These are phyloP conservation scores for Dusona sp. DNA, from an alignment of 2,888 invertebrate genomes.

Conservation along the genomic window DNA sequence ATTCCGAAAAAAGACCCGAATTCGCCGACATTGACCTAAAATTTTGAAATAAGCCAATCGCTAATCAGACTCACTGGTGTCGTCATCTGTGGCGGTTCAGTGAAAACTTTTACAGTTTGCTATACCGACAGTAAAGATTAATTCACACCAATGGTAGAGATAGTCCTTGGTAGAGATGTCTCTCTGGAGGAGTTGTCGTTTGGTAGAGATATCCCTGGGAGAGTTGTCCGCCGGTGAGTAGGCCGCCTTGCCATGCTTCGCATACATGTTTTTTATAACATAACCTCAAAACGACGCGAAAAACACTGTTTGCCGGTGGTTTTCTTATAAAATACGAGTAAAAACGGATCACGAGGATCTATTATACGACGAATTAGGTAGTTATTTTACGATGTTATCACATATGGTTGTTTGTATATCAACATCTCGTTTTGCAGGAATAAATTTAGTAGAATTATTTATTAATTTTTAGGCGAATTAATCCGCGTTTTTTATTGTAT, in stretches of 20 bases:
- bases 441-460: neutral
- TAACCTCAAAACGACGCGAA: conserved; percentile 38
- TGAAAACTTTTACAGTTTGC: too few species aligned
- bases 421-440: neutral
- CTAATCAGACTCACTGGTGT: too few species aligned
- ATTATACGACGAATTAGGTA: neutral
- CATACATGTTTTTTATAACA: conserved; percentile 36
- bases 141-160: too few species aligned
- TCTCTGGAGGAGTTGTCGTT: too few species aligned
- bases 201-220: too few species aligned
- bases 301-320: conserved; percentile 22
- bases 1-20: too few species aligned
- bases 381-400: neutral
- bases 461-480: neutral
- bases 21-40: too few species aligned
- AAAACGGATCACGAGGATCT: neutral
- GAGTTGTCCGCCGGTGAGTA: too few species aligned
- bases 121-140: too few species aligned
- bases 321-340: neutral
- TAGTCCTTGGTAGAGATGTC: too few species aligned
- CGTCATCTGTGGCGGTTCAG: too few species aligned
- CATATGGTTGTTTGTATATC: neutral
- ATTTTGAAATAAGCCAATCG: too few species aligned
- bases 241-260: conserved; percentile 39
- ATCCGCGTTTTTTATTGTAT: neutral